These are phyloP conservation scores for Amyelois transitella DNA, from an alignment of 1,140 invertebrate species.

Conservation along the genomic window DNA sequence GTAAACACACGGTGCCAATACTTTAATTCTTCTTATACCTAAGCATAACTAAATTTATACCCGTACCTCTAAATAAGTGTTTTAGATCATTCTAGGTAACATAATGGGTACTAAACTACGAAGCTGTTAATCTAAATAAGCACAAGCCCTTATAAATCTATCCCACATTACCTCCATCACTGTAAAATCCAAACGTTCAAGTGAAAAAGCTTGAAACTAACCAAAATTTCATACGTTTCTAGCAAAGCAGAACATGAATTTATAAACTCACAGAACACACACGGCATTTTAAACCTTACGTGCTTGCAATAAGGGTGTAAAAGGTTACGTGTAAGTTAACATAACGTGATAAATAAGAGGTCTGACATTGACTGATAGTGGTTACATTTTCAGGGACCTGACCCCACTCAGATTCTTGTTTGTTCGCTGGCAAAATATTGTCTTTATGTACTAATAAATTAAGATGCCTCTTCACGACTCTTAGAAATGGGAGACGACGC, in stretches of 20 bases:
- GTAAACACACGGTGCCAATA: no score
- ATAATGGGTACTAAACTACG: no score
- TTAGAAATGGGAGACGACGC: no score
- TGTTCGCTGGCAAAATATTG: not conserved
- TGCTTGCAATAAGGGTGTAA: not conserved
- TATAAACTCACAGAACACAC: not conserved
- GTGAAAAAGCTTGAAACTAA: not conserved
- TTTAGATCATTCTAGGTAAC: no score
- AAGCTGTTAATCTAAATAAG: no score
- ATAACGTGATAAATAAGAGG: not conserved
- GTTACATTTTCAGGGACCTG: not conserved
- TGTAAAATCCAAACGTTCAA: no score
- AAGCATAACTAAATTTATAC: no score
- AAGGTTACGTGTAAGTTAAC: not conserved
- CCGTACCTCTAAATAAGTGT: no score
- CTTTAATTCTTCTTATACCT: no score
- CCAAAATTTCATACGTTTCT: not conserved
- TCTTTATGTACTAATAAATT: not conserved
- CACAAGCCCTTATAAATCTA: no score
- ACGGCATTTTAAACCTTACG: not conserved
- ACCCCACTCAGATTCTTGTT: not conserved
- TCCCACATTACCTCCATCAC: no score
- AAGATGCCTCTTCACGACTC: no score
- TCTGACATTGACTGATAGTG: not conserved
- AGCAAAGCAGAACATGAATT: not conserved